Base-by-base conservation (phyloP, 2,888 invertebrate genomes). In the Tinea trinotella region DNA sequence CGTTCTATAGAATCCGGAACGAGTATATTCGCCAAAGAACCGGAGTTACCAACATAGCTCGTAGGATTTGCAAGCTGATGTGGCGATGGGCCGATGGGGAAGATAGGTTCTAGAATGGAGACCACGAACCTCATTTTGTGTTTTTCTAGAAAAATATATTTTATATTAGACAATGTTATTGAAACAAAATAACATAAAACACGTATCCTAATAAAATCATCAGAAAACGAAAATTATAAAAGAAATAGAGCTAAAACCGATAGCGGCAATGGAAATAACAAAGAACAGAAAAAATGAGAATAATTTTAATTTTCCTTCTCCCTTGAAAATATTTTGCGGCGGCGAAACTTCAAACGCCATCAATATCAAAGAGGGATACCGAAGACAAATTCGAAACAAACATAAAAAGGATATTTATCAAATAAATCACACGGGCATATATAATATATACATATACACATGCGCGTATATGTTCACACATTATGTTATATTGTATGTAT, bases 341-440 rank as follows among this genome's bases (percentile, higher is more conserved):
- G 40, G 40, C 40, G 40, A 40, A 40, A 46, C 46, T 46, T 46
- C 46, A 46, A 46, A 46, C 46, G 19, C 19, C 19, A 46, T 46
- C 46, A 19, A 46, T 46, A 46, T 46, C 46, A 46, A 46, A 46
- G 46, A 17, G 19, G 18, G 46, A 46, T 46, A 10, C 19, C 46
- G 18, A 19, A 46, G 46, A 46, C 46, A 17, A 46, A 46, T 46
- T 46, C 46, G 46, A 19, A 19, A 19, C 46, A 46, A 46, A 46
- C n/a, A 46, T 46, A 46, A 46, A 19, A 6, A 17, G 19, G 19
- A 19, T 17, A 46, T 46, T 46, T 46, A 46, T 46, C 46, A 46
- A 46, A 46, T 46, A 46, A 46, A 46, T 46, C 46, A 46, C 46
- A 40, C 10, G 3, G 35, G 7, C 22, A 22, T 22, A 22, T 22